Evolutionary conservation across 2,888 invertebrate species (phyloP), one percentile per base, ranked within the genome.

Genomic region (Lepeophtheirus nordmannii): DNA sequence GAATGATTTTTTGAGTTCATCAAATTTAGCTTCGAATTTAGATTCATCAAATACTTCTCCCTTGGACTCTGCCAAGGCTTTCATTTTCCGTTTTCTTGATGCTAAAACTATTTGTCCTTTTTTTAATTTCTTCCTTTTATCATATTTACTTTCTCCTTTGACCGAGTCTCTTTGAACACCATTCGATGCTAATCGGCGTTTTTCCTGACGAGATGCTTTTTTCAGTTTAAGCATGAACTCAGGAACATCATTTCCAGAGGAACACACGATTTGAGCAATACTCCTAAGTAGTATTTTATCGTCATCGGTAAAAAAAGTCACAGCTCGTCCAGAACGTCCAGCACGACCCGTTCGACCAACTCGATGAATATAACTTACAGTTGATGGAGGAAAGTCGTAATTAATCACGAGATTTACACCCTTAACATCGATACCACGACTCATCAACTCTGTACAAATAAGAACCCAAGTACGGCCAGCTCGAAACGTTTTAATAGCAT

Each of bases 381-480:
- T 84, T 1, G 87, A 85, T 0, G 87, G 85, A 20, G 97, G 97
- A 76, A 97, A 91, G 79, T 98, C 97, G 75, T 93, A 98, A 79
- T 98, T 98, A 70, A 98, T 81, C 39, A 98, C 94, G 38, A 97
- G 80, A 79, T 91, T 93, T 60, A 98, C 91, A 1, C 92, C 92
- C 72, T 89, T 89, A 76, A 97, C 93, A 78, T 97, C 97, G 69
- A 97, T 87, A 70, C 97, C 97, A 70, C 97, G 83, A 0, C 91
- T 89, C 88, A 97, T 87, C 70, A 98, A 80, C 76, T 97, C 96
- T 0, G 97, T 97, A 76, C 94, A 96, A 71, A 98, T 88, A 66
- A 98, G 79, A 65, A 97, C 86, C 93, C 93, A 96, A 71, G 93
- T 87, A 75, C 86, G 85, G 0, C 96, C 94, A 74, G 86, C 83